Percentiles rank a stretch among this genome's conserved stretches.
These are phyloP conservation scores for Gallinago solitaria DNA, from an alignment of 2,797 vertebrate species.

Conservation along the genomic window DNA sequence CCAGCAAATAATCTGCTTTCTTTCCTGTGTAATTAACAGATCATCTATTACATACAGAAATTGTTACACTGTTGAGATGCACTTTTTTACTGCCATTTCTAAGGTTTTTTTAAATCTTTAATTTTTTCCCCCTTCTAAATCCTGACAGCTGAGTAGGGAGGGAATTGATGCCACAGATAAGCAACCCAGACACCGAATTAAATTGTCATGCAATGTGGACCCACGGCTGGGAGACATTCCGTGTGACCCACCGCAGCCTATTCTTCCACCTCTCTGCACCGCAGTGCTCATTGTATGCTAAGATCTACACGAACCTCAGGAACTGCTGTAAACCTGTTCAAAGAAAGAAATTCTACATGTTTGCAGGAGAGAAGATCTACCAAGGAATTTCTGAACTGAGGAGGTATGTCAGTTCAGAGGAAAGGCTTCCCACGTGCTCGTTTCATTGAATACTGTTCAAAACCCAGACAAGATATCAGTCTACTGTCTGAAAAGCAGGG, in stretches of 20 bases:
- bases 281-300: neutral
- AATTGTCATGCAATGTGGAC: neutral
- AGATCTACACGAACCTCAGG: neutral
- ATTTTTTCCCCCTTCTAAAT: neutral
- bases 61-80: neutral
- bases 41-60: neutral
- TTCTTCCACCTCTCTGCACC: neutral
- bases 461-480: neutral
- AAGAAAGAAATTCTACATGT: neutral
- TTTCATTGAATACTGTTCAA: neutral
- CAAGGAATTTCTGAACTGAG: neutral
- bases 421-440: neutral
- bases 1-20: neutral
- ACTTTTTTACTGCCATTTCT: neutral
- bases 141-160: neutral
- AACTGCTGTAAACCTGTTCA: neutral
- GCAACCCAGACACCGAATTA: neutral
- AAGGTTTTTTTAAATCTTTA: neutral
- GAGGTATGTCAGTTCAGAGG: neutral
- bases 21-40: neutral
- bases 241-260: accelerated
- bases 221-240: neutral
- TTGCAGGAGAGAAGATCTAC: neutral
- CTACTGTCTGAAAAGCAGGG: neutral
- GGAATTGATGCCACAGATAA: neutral